phyloP scores from a whole-genome alignment of 2,797 vertebrate species.

The Sebastes paucispinis region DNA sequence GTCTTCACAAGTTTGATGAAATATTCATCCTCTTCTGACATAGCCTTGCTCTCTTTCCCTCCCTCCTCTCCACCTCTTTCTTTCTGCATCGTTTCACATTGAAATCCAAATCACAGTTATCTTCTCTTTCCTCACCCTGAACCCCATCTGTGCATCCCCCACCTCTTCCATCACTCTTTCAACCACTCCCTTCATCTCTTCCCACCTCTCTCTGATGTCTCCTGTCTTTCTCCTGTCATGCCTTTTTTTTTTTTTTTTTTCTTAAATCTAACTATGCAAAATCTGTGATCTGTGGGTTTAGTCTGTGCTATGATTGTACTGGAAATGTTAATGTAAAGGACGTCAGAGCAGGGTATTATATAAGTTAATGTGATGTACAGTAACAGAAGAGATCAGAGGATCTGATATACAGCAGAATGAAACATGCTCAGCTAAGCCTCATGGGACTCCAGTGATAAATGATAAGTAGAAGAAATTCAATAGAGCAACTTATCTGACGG shows the following conservation, averaged over 20 bases:
- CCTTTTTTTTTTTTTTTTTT: not conserved
- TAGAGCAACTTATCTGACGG: conserved; percentile 33
- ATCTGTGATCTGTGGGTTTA: conserved; percentile 42
- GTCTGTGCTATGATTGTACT: not conserved
- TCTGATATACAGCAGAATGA: conserved; percentile 45
- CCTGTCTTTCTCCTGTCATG: conserved; percentile 12
- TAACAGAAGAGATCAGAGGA: conserved; percentile 26
- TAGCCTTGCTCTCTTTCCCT: conserved; percentile 32
- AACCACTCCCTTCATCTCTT: conserved; percentile 10
- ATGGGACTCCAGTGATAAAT: conserved; percentile 33
- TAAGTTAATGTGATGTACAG: conserved; percentile 40
- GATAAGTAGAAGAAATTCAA: conserved; percentile 38
- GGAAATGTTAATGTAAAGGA: conserved; percentile 43
- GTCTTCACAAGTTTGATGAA: conserved; percentile 56
- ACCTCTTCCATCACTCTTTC: conserved; percentile 11
- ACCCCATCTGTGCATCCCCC: conserved; percentile 42
- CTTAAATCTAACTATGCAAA: conserved; percentile 13
- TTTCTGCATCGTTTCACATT: conserved; percentile 36
- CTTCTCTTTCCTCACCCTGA: conserved; percentile 25
- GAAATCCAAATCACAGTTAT: conserved; percentile 51
- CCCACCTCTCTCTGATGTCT: conserved; percentile 10
- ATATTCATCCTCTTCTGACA: conserved; percentile 58
- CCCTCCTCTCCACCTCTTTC: conserved; percentile 23
- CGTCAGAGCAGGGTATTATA: conserved; percentile 38
- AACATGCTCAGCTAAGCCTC: conserved; percentile 42